Percentiles rank a stretch among this genome's conserved stretches.
Conservation (phyloP, 2,797 vertebrate species). For the Emydoidea blandingii region DNA sequence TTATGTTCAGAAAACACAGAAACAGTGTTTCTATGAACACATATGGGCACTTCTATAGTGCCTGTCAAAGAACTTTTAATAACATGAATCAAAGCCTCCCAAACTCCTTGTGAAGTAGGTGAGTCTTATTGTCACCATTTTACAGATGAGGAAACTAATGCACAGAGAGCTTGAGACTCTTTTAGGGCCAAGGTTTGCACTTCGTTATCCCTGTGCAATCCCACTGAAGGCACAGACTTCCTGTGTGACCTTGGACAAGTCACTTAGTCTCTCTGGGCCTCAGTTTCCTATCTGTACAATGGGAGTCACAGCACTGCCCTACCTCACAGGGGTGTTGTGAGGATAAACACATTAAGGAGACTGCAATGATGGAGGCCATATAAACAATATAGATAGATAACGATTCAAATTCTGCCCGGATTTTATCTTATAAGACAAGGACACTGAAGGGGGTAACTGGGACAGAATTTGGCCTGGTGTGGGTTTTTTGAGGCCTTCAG, state of each 20-base stretch:
- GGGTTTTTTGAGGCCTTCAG: constrained; percentile 62
- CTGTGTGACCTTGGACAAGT: background rate
- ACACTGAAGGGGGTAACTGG: background rate
- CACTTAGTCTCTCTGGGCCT: background rate
- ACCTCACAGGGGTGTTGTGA: background rate
- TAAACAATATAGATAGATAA: background rate
- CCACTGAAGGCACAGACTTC: background rate
- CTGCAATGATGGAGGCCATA: too few species aligned
- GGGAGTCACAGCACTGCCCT: background rate
- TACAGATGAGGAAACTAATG: background rate
- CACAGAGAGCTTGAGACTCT: background rate
- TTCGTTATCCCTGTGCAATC: rapidly evolving
- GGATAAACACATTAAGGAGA: rapidly evolving
- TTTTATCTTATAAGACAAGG: constrained; percentile 10
- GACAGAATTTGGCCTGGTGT: background rate
- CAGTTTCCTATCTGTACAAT: background rate
- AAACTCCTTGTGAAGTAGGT: rapidly evolving
- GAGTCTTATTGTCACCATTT: background rate
- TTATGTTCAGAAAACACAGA: background rate
- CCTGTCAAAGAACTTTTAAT: background rate
- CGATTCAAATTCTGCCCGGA: background rate
- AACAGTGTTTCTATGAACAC: background rate
- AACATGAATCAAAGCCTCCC: background rate
- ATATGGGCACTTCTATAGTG: background rate
- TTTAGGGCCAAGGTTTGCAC: background rate